Base-by-base conservation (phyloP, 2,888 invertebrate genomes). In the Acronicta alni region DNA sequence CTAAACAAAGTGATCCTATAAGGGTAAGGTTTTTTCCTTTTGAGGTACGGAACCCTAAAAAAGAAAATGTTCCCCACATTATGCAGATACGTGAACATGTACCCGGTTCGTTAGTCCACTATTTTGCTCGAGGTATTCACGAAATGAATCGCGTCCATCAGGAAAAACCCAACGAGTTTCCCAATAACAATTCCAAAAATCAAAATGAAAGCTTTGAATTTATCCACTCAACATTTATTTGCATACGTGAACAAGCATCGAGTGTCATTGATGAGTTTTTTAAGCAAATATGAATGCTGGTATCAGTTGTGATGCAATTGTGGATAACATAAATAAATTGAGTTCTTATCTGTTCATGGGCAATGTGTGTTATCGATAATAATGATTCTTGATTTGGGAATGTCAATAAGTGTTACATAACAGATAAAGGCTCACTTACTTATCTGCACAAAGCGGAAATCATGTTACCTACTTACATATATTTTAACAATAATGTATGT, bases 51-150 rank as follows among this genome's bases (percentile, higher is more conserved):
- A n/a, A n/a, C n/a, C n/a, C n/a, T n/a, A n/a, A 23, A 2, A 20
- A 20, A 20, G 20, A 57, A 39, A 55, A 14, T 16, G 41, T 62
- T 69, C 66, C 53, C 43, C 42, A 32, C 57, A 72, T 64, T 73
- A 71, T 75, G 58, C 63, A 74, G 63, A 70, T 59, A 72, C 64
- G 57, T 58, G 56, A 37, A 51, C 61, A 59, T 58, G 58, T 47
- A 42, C 47, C 44, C 47, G 66, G 79, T 84, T 86, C 83, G 83
- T 84, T 85, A 86, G 83, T 68, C 55, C 64, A 70, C 77, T 79
- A 80, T 86, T 84, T 81, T 80, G 67, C 62, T 53, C 56, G 47
- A 64, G 23, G 63, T 71, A 75, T 79, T 78, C 73, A 76, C 35
- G 18, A 46, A 46, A 52, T 74, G 64, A 77, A 75, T 70, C 47